Evolutionary conservation across 2,888 invertebrate genomes (phyloP).

Genomic region (Leucania comma): DNA sequence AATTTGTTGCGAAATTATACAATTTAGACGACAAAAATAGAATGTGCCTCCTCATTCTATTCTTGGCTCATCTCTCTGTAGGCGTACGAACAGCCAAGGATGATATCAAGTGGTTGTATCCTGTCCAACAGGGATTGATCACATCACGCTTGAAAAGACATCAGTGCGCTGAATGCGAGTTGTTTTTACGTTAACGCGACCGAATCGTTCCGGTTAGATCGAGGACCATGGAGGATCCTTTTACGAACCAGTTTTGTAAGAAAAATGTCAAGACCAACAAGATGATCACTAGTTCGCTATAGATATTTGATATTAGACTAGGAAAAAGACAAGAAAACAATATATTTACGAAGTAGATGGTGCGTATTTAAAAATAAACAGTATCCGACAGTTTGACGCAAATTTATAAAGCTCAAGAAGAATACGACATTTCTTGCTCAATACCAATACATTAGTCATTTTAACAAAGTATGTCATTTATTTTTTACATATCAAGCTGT

Average conservation of each 20-base stretch:
- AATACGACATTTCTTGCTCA: constrained; percentile 33
- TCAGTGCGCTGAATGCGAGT: background rate
- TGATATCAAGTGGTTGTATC: constrained; percentile 43
- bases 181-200: too few species aligned
- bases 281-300: background rate
- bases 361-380: constrained; percentile 11
- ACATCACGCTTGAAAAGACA: background rate
- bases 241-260: background rate
- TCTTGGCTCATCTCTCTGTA: constrained; percentile 23
- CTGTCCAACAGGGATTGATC: constrained; percentile 16
- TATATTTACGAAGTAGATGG: background rate
- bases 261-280: background rate
- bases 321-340: background rate
- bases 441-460: constrained; percentile 33
- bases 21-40: constrained; percentile 42
- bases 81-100: constrained; percentile 27
- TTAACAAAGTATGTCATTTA: constrained; percentile 38
- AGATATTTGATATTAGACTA: background rate
- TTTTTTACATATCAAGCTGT: constrained; percentile 41
- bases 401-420: constrained; percentile 18
- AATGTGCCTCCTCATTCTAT: background rate
- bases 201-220: too few species aligned
- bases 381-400: constrained; percentile 1
- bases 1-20: constrained; percentile 44
- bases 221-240: background rate